A percentile compares a stretch with the other conserved stretches of the same genome.
Evolutionary conservation across 2,888 invertebrate genomes (phyloP).

Genomic region (Pristionchus fissidentatus): DNA sequence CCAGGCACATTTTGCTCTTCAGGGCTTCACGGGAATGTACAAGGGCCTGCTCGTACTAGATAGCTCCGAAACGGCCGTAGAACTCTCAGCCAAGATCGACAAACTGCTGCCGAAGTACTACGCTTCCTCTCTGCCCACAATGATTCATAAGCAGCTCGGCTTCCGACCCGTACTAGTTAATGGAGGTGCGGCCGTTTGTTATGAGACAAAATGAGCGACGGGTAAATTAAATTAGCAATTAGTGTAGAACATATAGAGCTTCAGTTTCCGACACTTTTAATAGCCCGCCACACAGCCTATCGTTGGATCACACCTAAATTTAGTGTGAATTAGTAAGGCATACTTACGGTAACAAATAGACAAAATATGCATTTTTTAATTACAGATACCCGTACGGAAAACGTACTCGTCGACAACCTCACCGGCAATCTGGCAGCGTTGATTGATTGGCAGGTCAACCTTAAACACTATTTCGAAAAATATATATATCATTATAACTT

Average conservation of each 20-base stretch:
- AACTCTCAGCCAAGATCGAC: background rate
- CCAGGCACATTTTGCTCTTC: too few species aligned
- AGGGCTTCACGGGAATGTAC: slow-evolving; percentile 16
- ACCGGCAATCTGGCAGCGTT: background rate
- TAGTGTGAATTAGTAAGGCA: too few species aligned
- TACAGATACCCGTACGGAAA: slow-evolving; percentile 28
- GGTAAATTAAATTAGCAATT: too few species aligned
- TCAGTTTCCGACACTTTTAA: too few species aligned
- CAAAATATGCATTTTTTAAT: too few species aligned
- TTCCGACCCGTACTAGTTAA: background rate
- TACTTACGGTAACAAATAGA: too few species aligned
- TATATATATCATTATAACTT: too few species aligned
- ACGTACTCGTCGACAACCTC: slow-evolving; percentile 24
- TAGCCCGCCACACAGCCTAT: too few species aligned
- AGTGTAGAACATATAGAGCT: too few species aligned
- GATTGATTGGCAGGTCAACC: slow-evolving; percentile 38
- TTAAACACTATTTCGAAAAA: too few species aligned
- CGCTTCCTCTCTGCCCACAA: background rate
- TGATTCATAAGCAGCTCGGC: background rate
- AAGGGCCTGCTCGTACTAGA: background rate
- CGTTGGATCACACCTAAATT: too few species aligned
- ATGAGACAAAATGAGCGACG: too few species aligned
- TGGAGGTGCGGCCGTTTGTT: slow-evolving; percentile 7
- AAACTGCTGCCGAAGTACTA: background rate
- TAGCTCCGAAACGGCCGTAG: background rate